Percentiles rank a stretch among this genome's conserved stretches.
These are phyloP conservation scores for Paelopatides confundens DNA, from an alignment of 53 echinoderm and acorn worm genomes.

Conservation along the genomic window DNA sequence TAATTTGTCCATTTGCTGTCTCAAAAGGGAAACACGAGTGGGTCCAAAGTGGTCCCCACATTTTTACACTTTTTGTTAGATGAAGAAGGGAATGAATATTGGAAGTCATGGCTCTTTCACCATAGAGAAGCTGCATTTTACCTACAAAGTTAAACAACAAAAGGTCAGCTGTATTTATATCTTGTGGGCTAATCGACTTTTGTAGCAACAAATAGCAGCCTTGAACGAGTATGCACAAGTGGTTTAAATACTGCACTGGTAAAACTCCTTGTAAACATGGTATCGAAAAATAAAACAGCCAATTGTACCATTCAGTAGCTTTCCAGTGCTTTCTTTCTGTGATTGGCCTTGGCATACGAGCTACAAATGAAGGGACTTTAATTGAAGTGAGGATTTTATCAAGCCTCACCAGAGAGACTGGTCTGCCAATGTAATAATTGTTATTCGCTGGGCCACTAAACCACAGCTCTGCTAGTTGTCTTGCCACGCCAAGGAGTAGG, in stretches of 20 bases:
- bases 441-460: slow-evolving; percentile 31
- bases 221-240: not conserved
- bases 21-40: no score
- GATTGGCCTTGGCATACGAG: slow-evolving; percentile 46
- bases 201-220: not conserved
- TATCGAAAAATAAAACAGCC: slow-evolving; percentile 37
- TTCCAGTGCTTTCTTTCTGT: slow-evolving; percentile 55
- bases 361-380: slow-evolving; percentile 19
- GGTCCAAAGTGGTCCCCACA: no score
- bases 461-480: slow-evolving; percentile 64
- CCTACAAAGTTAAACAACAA: slow-evolving; percentile 62
- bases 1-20: no score
- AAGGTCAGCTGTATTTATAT: slow-evolving; percentile 34
- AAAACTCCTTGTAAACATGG: slow-evolving; percentile 66
- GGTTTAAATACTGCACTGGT: not conserved
- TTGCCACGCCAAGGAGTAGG: slow-evolving; percentile 44
- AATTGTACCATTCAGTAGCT: slow-evolving; percentile 48
- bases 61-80: no score
- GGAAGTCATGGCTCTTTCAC: slow-evolving; percentile 11
- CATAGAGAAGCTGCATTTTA: slow-evolving; percentile 61
- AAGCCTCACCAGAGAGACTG: not conserved
- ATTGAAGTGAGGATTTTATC: slow-evolving; percentile 2
- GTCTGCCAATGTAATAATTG: slow-evolving; percentile 51
- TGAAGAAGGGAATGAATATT: no score
- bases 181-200: not conserved